Evolutionary conservation across 2,888 invertebrate species (phyloP).

Genomic region (Isotomurus palustris): DNA sequence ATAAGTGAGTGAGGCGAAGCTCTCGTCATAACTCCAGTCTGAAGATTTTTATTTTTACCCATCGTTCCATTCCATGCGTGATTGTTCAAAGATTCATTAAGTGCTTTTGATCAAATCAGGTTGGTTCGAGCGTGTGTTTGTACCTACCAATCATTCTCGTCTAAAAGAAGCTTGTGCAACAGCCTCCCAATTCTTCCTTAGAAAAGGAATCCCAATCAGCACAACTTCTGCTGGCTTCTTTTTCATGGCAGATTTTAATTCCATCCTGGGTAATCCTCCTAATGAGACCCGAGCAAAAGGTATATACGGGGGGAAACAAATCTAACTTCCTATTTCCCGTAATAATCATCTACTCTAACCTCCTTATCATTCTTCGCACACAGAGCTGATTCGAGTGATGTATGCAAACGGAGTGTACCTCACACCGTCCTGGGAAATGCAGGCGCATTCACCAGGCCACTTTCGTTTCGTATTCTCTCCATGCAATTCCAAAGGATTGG

Average conservation of each 20-base stretch:
- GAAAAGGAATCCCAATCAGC: conserved; percentile 23
- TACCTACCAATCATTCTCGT: conserved; percentile 25
- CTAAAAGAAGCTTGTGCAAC: conserved; percentile 19
- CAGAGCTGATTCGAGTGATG: conserved; percentile 22
- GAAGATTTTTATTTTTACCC: background rate
- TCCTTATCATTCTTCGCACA: background rate
- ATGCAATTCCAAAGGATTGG: conserved; percentile 8
- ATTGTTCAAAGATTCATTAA: conserved; percentile 8
- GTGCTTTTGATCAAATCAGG: conserved; percentile 16
- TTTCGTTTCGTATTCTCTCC: conserved; percentile 33
- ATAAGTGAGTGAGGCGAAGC: conserved; percentile 17
- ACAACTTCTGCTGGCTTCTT: conserved; percentile 36
- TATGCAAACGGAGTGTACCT: conserved; percentile 28
- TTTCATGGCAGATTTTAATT: conserved; percentile 19
- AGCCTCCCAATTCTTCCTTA: conserved; percentile 15
- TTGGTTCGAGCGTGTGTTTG: conserved; percentile 33
- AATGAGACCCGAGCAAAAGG: conserved; percentile 13
- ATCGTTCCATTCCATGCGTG: too few species aligned
- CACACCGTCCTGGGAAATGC: conserved; percentile 36
- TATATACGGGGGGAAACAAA: background rate
- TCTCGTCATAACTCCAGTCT: too few species aligned
- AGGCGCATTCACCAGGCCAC: conserved; percentile 28
- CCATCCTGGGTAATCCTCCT: conserved; percentile 10
- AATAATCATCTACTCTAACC: background rate
- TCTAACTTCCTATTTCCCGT: too few species aligned